Percentiles rank a stretch among this genome's conserved stretches.
These are phyloP conservation scores for Nemotelus nigrinus DNA, from an alignment of 2,888 invertebrate genomes.

Conservation along the genomic window DNA sequence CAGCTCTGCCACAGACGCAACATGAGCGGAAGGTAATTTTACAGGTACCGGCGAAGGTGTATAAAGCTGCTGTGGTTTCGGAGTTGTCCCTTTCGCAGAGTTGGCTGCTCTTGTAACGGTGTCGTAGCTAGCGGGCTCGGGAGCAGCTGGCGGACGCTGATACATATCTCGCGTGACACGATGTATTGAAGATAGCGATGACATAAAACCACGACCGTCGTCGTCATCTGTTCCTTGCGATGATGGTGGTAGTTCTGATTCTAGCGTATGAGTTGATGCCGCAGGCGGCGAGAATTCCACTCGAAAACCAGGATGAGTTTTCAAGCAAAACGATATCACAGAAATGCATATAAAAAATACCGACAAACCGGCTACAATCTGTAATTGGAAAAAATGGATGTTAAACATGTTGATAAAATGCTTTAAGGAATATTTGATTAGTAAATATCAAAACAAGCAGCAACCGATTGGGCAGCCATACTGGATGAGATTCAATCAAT, in stretches of 20 bases:
- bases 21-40: constrained; percentile 4
- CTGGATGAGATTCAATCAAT: neutral
- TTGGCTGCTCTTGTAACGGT: constrained; percentile 46
- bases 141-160: neutral
- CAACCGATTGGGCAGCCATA: neutral
- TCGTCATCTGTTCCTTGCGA: constrained; percentile 49
- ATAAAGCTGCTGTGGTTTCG: constrained; percentile 48
- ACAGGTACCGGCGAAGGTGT: constrained; percentile 1
- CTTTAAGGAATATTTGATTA: neutral
- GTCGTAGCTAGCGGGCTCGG: constrained; percentile 15
- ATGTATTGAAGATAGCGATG: neutral
- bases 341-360: constrained; percentile 97
- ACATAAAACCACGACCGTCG: neutral
- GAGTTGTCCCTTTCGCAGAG: constrained; percentile 53
- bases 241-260: constrained; percentile 50
- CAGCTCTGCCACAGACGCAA: neutral
- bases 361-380: constrained; percentile 91
- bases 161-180: neutral
- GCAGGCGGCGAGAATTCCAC: constrained; percentile 66
- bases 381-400: constrained; percentile 58
- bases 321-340: constrained; percentile 94
- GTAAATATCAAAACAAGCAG: neutral
- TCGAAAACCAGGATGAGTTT: constrained; percentile 90
- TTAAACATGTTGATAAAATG: neutral
- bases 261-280: constrained; percentile 41